Evolutionary conservation across 1,140 invertebrate genomes (phyloP).

Genomic region (Streblospio benedicti): DNA sequence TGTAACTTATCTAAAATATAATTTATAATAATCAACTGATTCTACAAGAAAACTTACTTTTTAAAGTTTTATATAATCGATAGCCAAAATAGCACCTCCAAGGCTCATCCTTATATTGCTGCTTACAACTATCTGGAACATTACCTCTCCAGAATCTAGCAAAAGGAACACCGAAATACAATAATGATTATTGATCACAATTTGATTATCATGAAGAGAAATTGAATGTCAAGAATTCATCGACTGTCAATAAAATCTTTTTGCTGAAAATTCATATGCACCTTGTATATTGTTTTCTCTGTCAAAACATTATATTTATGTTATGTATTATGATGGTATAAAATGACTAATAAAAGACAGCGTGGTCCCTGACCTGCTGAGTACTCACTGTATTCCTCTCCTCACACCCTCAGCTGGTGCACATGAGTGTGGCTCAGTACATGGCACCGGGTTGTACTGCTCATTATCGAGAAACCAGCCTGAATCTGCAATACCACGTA

Average conservation of each 20-base stretch:
- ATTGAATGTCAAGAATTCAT: no score
- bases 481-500: slow-evolving; percentile 76
- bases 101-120: slow-evolving; percentile 59
- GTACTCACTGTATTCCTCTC: slow-evolving; percentile 61
- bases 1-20: no score
- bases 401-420: slow-evolving; percentile 60
- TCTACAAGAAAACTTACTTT: no score
- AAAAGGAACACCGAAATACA: slow-evolving; percentile 3
- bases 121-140: slow-evolving; percentile 65
- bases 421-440: slow-evolving; percentile 45
- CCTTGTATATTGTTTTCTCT: no score
- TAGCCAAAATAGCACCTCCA: slow-evolving; percentile 91
- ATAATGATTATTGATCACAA: not conserved
- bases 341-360: no score
- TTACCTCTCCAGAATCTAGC: slow-evolving; percentile 66
- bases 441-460: slow-evolving; percentile 53
- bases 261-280: no score
- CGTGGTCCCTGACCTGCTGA: no score
- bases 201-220: not conserved
- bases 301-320: no score
- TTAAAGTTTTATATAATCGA: slow-evolving; percentile 73
- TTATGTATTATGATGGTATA: no score
- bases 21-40: no score
- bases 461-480: slow-evolving; percentile 88
- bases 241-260: no score